Conservation (phyloP, 2,888 invertebrate species). For the Caradrina kadenii region DNA sequence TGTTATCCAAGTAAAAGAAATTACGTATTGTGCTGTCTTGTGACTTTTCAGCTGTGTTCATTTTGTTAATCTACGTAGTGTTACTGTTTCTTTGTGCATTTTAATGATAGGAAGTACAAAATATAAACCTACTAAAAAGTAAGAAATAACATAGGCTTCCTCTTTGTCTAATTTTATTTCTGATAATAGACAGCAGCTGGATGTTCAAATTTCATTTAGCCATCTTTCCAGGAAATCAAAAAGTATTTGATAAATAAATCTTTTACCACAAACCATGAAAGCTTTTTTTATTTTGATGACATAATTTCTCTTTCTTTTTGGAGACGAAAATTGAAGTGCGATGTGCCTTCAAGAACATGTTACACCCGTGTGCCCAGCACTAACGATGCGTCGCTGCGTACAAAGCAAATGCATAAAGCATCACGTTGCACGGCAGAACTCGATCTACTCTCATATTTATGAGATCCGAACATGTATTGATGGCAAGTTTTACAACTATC, state of each 20-base stretch:
- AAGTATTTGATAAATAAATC: not conserved
- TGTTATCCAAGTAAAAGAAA: no score
- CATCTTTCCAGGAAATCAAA: no score
- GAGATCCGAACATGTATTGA: slow-evolving; percentile 19
- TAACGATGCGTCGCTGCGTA: slow-evolving; percentile 10
- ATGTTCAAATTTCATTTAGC: not conserved
- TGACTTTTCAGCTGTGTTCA: no score
- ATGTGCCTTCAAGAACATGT: not conserved
- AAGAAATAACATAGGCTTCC: not conserved
- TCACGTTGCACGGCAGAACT: slow-evolving; percentile 22
- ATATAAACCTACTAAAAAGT: no score
- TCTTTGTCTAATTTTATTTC: not conserved
- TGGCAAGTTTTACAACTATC: slow-evolving; percentile 1
- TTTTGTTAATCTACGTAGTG: no score
- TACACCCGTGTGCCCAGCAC: slow-evolving; percentile 5
- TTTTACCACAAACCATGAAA: not conserved
- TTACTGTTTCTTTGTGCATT: no score
- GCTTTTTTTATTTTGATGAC: not conserved
- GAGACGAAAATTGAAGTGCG: no score
- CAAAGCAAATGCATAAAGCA: slow-evolving; percentile 36
- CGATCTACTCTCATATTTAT: slow-evolving; percentile 40
- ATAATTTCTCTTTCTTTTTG: no score
- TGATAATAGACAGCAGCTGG: not conserved
- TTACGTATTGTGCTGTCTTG: no score
- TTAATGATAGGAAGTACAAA: no score